Evolutionary conservation across 1,140 invertebrate species (phyloP), one percentile per base, ranked within the genome.

Genomic region (Berghia stephanieae): DNA sequence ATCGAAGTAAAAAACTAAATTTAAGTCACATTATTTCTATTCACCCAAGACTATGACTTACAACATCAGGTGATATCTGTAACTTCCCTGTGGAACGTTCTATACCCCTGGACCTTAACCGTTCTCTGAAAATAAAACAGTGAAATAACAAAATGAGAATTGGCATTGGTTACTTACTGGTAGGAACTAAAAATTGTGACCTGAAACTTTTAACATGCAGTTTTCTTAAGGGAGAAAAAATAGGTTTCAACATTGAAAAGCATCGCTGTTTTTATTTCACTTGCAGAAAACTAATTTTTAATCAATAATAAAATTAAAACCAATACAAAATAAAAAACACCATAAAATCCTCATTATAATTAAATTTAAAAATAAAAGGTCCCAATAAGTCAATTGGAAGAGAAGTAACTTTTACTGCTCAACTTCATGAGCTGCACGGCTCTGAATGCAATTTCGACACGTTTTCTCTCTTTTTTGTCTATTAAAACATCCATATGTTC

Each of bases 11-110:
- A n/a, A n/a, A n/a, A n/a, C n/a, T n/a, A n/a, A 0, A 10, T 43
- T 21, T 3, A 31, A 5, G 18, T 55, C 34, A 43, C 5, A 13
- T 10, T 16, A 42, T 3, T 44, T 52, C 49, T 52, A 21, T 43
- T 44, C 46, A 46, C n/a, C 8, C 24, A 46, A n/a, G 46, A n/a
- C n/a, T n/a, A n/a, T n/a, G n/a, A n/a, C n/a, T 75, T 70, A 78
- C 78, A 46, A 63, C 60, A 44, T 78, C 74, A 24, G 78, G 79
- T 27, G 81, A 73, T 49, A 88, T 86, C 70, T 86, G 84, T 63
- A 88, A 73, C 80, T 86, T 88, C 31, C 86, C 86, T 60, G 85
- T 80, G 21, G 83, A 83, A 55, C 84, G 75, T 69, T 87, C 69
- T 55, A 80, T 67, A 55, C 77, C 75, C 67, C 84, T 79, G 16